phyloP scores from a whole-genome alignment of 2,113 vertebrate species.

The Cichladusa arquata region DNA sequence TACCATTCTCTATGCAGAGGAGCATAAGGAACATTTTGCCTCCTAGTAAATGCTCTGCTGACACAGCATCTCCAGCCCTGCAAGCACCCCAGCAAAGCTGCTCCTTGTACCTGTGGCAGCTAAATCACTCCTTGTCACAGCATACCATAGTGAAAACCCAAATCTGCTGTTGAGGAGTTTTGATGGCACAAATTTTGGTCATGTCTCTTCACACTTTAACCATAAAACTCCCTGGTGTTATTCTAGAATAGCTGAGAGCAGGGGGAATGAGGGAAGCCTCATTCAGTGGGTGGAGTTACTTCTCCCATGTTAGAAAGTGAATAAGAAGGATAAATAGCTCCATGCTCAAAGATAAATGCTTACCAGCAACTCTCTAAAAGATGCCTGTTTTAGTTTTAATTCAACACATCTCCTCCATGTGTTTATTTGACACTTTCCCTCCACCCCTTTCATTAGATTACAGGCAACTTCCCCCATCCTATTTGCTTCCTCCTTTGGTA shows the following conservation, averaged over 20 bases:
- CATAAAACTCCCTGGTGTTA: not conserved
- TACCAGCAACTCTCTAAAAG: not conserved
- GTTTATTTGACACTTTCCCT: not conserved
- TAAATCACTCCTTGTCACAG: not conserved
- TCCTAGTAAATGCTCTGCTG: not conserved
- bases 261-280: not conserved
- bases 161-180: not conserved
- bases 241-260: not conserved
- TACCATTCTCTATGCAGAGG: not conserved
- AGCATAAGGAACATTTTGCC: not conserved
- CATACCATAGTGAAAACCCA: fast-evolving
- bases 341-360: not conserved
- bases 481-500: not conserved
- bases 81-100: not conserved
- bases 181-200: not conserved
- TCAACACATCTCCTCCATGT: not conserved
- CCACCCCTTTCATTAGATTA: not conserved
- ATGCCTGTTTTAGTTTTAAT: not conserved
- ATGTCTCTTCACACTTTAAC: not conserved
- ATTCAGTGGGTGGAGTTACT: not conserved
- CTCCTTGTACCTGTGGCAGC: not conserved
- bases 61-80: not conserved
- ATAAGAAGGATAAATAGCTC: not conserved
- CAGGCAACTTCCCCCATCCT: not conserved
- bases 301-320: not conserved